Base-by-base conservation (phyloP, 2,888 invertebrate species). In the Synergus japonicus region DNA sequence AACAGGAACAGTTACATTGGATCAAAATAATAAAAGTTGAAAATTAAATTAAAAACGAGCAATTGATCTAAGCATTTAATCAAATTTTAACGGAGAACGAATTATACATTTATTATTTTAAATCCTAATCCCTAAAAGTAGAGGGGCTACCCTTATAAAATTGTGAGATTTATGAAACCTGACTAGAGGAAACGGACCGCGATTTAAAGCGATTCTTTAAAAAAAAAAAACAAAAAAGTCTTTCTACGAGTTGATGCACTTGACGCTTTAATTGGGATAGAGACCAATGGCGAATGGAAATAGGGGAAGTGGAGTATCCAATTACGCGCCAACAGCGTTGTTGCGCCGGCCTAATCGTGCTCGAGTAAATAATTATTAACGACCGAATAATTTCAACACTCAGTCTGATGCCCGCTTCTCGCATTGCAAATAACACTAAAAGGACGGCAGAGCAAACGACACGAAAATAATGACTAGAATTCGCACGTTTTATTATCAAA, bases 301-400 rank as follows among this genome's bases (percentile, higher is more conserved):
- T 67, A 64, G 37, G 73, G 67, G 77, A 65, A 79, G 49, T 65
- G 63, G 77, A 79, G 78, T 78, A 65, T 76, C 81, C 79, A 81
- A 81, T 83, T 80, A 83, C 67, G 80, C 87, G 87, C 84, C 85
- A 87, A 87, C 86, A 79, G 82, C 83, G 84, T 86, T 84, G 84
- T 86, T 83, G 83, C 84, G 81, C 84, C 87, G 76, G 82, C 83
- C 84, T 87, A 84, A 85, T 69, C 49, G 49, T 84, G 81, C 84
- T 73, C 58, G 46, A 76, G 69, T 82, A 83, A 85, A 84, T 84
- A 84, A 85, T 82, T 82, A 81, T 83, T 80, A 82, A 77, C 81
- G 77, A 82, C 82, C 76, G 80, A 84, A 82, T 83, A 79, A 82
- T 81, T 79, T 78, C 78, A 79, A 13, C 76, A 77, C 76, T 76